Base-by-base conservation (phyloP, 2,888 invertebrate species). In the Clepsis dumicolana region DNA sequence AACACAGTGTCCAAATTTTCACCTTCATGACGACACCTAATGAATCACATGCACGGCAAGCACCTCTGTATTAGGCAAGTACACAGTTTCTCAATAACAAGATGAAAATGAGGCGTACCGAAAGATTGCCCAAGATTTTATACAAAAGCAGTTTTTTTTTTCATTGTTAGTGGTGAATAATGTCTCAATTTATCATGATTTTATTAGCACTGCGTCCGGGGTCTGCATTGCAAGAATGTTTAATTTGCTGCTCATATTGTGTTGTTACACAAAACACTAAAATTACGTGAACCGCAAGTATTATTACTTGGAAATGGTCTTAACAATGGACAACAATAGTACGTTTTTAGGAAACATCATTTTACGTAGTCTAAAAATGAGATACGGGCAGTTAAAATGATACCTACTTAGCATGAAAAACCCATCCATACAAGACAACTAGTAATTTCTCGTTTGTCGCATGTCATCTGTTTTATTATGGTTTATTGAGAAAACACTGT, bases 171-270 rank as follows among this genome's bases (percentile, higher is more conserved):
- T 48, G 21, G 12, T 48, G 48, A 48, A 21, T 48, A 21, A 48
- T 48, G 48, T 12, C 21, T 21, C 21, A 21, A 48, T 48, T 48
- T 48, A 21, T 48, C 48, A 48, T 21, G 21, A 48, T 48, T 48
- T 48, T 48, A 48, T 48, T 48, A 48, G 48, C 21, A 48, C 48
- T 48, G 48, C 48, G 48, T 48, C 48, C 21, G 48, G 48, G 18
- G 48, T 21, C 12, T 21, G 48, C 48, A 48, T 10, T 48, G 48
- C 21, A 18, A 48, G 48, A 48, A 48, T 48, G 48, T 48, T 48
- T 48, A 48, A 48, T 48, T 48, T 21, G 21, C 21, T 48, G 21
- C 21, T 48, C 48, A 21, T 48, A 48, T 21, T 48, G 48, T 48
- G 48, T 48, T 48, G 44, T n/a, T 5, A 53, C 53, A 27, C 48